Conservation (phyloP, 2,797 vertebrate species). For the Melanotaenia pygmaea region DNA sequence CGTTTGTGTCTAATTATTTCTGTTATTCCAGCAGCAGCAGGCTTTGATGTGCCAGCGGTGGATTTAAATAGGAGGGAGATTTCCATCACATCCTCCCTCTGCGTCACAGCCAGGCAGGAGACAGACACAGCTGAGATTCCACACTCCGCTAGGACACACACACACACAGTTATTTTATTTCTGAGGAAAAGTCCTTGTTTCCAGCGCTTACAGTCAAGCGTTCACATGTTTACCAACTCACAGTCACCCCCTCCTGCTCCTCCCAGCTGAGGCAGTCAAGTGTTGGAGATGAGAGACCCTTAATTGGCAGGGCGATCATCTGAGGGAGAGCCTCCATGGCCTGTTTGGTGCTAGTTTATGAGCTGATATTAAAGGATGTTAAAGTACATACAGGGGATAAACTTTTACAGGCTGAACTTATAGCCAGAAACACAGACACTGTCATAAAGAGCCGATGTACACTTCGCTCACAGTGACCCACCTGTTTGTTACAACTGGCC, state of each 20-base stretch:
- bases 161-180: conserved; percentile 58
- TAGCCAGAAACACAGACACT: conserved; percentile 68
- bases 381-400: conserved; percentile 82
- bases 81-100: conserved; percentile 94
- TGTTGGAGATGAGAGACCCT: conserved; percentile 57
- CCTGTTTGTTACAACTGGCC: conserved; percentile 3
- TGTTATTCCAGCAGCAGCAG: conserved; percentile 84
- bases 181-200: conserved; percentile 59
- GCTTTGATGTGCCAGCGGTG: conserved; percentile 98
- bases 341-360: conserved; percentile 81
- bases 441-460: conserved; percentile 70
- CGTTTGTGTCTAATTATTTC: conserved; percentile 89
- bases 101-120: conserved; percentile 92
- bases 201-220: conserved; percentile 41
- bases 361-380: conserved; percentile 80
- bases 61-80: conserved; percentile 98
- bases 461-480: conserved; percentile 27
- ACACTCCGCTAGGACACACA: conserved; percentile 64
- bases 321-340: conserved; percentile 61
- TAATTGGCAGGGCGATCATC: conserved; percentile 72
- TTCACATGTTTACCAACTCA: conserved; percentile 55
- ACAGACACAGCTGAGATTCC: conserved; percentile 88
- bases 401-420: conserved; percentile 81
- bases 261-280: conserved; percentile 55
- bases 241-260: conserved; percentile 17